phyloP scores from a whole-genome alignment of 2,113 vertebrate genomes.

The Mohoua ochrocephala region DNA sequence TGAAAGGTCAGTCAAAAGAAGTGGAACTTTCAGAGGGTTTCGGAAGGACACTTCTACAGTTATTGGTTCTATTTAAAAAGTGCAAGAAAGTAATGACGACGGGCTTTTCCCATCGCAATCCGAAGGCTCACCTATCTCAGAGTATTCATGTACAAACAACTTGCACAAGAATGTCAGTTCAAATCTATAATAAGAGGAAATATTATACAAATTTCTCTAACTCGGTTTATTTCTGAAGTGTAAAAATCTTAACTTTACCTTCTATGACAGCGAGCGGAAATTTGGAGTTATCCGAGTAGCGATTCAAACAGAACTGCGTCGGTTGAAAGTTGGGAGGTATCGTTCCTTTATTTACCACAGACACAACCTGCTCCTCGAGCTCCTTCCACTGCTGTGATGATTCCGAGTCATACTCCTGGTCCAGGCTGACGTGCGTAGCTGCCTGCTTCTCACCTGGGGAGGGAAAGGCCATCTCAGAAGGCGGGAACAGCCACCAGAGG shows the following conservation, averaged over 20 bases:
- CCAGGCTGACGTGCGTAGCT: conserved; percentile 90
- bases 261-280: conserved; percentile 88
- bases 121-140: neutral
- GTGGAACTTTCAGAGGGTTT: conserved; percentile 92
- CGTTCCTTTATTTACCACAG: conserved; percentile 80
- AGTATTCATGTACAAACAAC: neutral
- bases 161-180: neutral
- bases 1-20: conserved; percentile 85
- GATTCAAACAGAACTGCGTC: conserved; percentile 90
- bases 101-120: neutral
- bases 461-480: neutral
- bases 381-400: conserved; percentile 88
- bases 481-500: neutral
- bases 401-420: conserved; percentile 92
- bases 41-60: conserved; percentile 91
- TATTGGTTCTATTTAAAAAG: conserved; percentile 82
- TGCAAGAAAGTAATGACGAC: neutral
- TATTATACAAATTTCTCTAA: neutral
- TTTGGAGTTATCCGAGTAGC: conserved; percentile 88
- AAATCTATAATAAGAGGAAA: neutral
- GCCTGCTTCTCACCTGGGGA: conserved; percentile 91
- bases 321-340: conserved; percentile 83
- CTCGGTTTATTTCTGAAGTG: neutral
- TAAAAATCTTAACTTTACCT: conserved; percentile 71
- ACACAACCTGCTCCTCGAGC: conserved; percentile 89